Evolutionary conservation across 2,888 invertebrate species (phyloP).

Genomic region (Drosophila nr. perissopoda): DNA sequence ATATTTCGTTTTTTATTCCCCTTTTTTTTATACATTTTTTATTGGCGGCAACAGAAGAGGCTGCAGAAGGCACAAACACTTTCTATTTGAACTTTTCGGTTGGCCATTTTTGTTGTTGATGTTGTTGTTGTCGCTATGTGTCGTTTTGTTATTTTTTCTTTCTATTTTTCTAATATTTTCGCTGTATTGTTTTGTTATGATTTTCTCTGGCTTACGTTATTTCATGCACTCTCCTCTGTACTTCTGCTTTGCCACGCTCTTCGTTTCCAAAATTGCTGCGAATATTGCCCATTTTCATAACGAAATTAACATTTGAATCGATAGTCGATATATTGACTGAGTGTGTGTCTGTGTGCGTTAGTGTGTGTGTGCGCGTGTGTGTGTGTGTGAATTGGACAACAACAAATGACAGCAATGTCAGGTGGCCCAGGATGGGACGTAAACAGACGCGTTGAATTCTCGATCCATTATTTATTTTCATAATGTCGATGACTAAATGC

Average conservation of each 20-base stretch:
- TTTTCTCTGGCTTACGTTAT: slow-evolving; percentile 48
- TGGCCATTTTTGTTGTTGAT: slow-evolving; percentile 34
- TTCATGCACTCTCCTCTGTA: slow-evolving; percentile 42
- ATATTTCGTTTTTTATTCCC: not conserved
- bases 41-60: slow-evolving; percentile 36
- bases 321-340: slow-evolving; percentile 61
- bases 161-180: not conserved
- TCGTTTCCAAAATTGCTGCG: slow-evolving; percentile 47
- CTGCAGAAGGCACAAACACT: slow-evolving; percentile 35
- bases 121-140: slow-evolving; percentile 31
- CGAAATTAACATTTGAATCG: slow-evolving; percentile 65
- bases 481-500: slow-evolving; percentile 40
- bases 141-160: slow-evolving; percentile 30
- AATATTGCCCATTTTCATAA: slow-evolving; percentile 66
- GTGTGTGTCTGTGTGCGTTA: slow-evolving; percentile 1
- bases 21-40: slow-evolving; percentile 10
- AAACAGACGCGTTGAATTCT: slow-evolving; percentile 40
- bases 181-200: slow-evolving; percentile 52
- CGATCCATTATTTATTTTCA: slow-evolving; percentile 53
- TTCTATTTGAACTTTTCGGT: slow-evolving; percentile 49
- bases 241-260: slow-evolving; percentile 47
- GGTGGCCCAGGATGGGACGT: slow-evolving; percentile 46
- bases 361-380: slow-evolving; percentile 3
- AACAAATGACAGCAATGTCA: slow-evolving; percentile 44
- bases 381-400: slow-evolving; percentile 22